Conservation (phyloP, 2,797 vertebrate genomes). For the Chelon labrosus region DNA sequence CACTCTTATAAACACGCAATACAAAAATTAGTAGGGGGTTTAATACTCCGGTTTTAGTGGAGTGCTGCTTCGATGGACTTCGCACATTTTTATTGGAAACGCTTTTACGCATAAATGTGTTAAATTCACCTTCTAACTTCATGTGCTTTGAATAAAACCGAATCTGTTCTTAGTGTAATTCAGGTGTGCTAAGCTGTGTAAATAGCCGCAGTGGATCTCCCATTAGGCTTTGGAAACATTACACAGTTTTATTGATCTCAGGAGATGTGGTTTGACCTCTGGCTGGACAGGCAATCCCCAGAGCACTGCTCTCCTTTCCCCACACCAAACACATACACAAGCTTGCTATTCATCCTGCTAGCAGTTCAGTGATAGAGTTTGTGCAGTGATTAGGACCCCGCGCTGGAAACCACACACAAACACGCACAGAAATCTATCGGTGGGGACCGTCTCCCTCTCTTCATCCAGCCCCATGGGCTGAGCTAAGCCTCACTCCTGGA, state of each 20-base stretch:
- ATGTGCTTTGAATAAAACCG: constrained; percentile 8
- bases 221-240: constrained; percentile 52
- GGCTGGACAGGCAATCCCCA: constrained; percentile 48
- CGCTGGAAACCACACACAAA: constrained; percentile 43
- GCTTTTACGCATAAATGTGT: constrained; percentile 26
- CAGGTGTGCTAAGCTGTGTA: constrained; percentile 37
- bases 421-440: constrained; percentile 2
- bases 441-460: constrained; percentile 12
- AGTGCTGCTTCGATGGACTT: constrained; percentile 30
- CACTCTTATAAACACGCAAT: constrained; percentile 18
- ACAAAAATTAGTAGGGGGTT: constrained; percentile 5
- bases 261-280: constrained; percentile 73
- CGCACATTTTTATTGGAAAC: constrained; percentile 8
- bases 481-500: constrained; percentile 57
- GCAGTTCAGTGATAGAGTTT: constrained; percentile 38
- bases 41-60: constrained; percentile 14
- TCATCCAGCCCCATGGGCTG: constrained; percentile 54
- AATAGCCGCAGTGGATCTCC: constrained; percentile 55
- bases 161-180: constrained; percentile 9
- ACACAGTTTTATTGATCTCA: constrained; percentile 69
- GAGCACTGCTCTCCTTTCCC: constrained; percentile 29
- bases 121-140: constrained; percentile 13
- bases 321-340: constrained; percentile 49
- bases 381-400: constrained; percentile 56
- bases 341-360: constrained; percentile 36